Percentiles rank a stretch among this genome's conserved stretches.
Evolutionary conservation across 2,797 vertebrate species (phyloP).

Genomic region (Buceros bicornis): DNA sequence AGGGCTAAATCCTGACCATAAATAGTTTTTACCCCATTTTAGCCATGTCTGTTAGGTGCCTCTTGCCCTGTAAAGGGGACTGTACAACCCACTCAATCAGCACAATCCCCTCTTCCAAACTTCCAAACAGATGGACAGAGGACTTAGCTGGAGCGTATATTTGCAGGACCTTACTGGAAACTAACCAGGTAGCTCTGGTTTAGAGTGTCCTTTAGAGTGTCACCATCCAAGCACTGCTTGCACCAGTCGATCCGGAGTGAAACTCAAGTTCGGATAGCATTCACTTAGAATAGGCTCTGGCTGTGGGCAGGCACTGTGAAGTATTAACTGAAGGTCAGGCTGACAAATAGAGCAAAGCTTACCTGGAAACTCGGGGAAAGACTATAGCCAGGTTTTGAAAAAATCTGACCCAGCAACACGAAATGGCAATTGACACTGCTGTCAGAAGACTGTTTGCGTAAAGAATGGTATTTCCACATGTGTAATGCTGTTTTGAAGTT

Average conservation of each 20-base stretch:
- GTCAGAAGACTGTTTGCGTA: not conserved
- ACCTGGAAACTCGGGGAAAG: not conserved
- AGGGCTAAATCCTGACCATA: not conserved
- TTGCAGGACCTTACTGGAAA: not conserved
- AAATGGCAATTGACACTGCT: not conserved
- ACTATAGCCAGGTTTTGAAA: not conserved
- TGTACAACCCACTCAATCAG: not conserved
- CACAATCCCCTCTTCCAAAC: not conserved
- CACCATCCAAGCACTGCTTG: not conserved
- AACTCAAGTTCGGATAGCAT: fast-evolving
- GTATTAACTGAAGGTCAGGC: not conserved
- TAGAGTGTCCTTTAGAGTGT: not conserved
- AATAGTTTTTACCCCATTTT: not conserved
- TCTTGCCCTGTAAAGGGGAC: not conserved
- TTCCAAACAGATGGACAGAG: not conserved
- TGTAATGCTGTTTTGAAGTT: not conserved
- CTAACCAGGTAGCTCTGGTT: not conserved
- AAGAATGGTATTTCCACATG: not conserved
- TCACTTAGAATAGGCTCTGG: not conserved
- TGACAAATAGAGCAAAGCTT: not conserved
- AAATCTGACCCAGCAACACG: not conserved
- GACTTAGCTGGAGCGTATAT: not conserved
- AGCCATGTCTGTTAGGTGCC: not conserved
- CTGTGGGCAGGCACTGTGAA: not conserved
- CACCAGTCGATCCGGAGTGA: not conserved